Evolutionary conservation across 2,113 vertebrate species (phyloP).

Genomic region (Oxygymnocypris stewartii): DNA sequence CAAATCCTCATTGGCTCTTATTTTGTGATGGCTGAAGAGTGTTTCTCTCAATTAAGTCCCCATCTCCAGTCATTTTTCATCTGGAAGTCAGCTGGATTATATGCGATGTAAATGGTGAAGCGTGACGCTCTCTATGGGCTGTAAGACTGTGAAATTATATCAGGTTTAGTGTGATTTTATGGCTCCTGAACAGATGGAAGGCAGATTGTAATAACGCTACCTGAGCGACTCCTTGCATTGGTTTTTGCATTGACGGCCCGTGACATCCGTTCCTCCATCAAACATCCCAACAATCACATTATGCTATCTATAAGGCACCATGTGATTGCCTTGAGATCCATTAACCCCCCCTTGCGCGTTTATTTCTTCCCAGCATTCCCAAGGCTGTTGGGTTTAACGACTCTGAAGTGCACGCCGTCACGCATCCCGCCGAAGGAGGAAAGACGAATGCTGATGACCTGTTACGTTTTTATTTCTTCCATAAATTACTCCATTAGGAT

Average conservation of each 20-base stretch:
- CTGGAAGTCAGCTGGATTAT: constrained; percentile 19
- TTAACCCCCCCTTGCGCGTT: constrained; percentile 64
- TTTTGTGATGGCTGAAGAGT: not conserved
- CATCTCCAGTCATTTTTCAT: not conserved
- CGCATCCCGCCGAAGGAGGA: constrained; percentile 24
- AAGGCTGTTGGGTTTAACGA: constrained; percentile 57
- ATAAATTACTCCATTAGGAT: constrained; percentile 74
- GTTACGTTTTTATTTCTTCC: constrained; percentile 69
- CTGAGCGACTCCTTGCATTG: constrained; percentile 23
- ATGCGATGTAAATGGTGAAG: not conserved
- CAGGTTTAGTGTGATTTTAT: constrained; percentile 40
- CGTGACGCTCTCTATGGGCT: not conserved
- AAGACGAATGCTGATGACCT: constrained; percentile 65
- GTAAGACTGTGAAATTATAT: constrained; percentile 8
- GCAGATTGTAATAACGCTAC: constrained; percentile 41
- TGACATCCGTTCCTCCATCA: not conserved
- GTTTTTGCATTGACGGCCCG: not conserved
- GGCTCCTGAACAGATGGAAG: constrained; percentile 51
- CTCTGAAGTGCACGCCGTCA: constrained; percentile 45
- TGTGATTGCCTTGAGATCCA: constrained; percentile 67
- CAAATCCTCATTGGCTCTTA: not conserved
- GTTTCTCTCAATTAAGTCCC: constrained; percentile 33
- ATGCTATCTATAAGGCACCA: constrained; percentile 34
- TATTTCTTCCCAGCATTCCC: constrained; percentile 47
- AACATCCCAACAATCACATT: not conserved